Conservation (phyloP, 1,140 invertebrate genomes). For the Camponotus vicinus region DNA sequence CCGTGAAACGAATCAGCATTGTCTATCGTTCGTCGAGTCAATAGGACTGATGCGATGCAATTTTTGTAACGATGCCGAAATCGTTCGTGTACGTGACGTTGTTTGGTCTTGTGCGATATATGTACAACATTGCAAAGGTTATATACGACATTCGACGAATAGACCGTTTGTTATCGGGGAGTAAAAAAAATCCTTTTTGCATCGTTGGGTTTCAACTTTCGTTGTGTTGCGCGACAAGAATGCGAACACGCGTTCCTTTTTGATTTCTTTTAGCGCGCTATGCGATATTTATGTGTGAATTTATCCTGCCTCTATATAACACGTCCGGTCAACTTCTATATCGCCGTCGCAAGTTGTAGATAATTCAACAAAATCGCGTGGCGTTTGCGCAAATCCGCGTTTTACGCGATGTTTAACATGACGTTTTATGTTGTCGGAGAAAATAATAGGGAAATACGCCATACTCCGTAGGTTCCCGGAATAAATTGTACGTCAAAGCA, state of each 20-base stretch:
- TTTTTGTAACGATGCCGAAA: background rate
- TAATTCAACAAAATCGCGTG: constrained; percentile 21
- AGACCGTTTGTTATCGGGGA: constrained; percentile 26
- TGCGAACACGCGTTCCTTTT: background rate
- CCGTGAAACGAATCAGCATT: background rate
- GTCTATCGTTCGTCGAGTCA: background rate
- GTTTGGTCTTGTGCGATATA: background rate
- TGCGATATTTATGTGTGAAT: constrained; percentile 19
- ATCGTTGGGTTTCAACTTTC: background rate
- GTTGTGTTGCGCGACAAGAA: background rate
- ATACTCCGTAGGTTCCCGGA: background rate
- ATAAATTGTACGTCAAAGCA: background rate
- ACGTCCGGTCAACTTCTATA: background rate
- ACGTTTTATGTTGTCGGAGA: constrained; percentile 20
- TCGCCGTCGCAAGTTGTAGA: background rate
- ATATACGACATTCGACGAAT: constrained; percentile 19
- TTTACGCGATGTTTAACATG: constrained; percentile 36
- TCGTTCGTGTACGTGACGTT: background rate
- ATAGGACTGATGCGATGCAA: constrained; percentile 17
- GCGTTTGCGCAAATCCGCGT: constrained; percentile 11
- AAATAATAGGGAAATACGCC: constrained; percentile 32
- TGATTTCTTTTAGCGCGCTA: background rate
- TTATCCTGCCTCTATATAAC: background rate
- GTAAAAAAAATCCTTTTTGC: constrained; percentile 4
- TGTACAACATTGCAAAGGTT: background rate